These are phyloP conservation scores for Aspidiotus rigidus DNA, from an alignment of 2,888 invertebrate species.

Conservation along the genomic window DNA sequence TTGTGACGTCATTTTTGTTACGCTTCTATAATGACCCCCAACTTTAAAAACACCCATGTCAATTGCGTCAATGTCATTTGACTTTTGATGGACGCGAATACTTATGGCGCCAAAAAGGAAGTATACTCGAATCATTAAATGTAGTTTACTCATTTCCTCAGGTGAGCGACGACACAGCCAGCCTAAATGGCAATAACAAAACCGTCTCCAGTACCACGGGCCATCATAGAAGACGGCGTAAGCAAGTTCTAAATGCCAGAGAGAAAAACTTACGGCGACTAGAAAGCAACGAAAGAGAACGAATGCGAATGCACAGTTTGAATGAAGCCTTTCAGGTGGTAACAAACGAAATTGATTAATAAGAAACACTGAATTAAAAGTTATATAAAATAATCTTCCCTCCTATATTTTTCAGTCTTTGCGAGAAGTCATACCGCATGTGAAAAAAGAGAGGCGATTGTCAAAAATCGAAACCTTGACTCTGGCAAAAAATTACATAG, in stretches of 20 bases:
- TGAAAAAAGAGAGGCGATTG: slow-evolving; percentile 64
- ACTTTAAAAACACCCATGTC: no score
- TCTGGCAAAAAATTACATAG: slow-evolving; percentile 72
- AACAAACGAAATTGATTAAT: no score
- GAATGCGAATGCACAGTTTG: slow-evolving; percentile 70
- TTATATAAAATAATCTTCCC: not conserved
- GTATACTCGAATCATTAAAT: no score
- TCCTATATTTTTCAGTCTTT: slow-evolving; percentile 49
- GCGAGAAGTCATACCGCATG: slow-evolving; percentile 68
- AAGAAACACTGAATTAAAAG: not conserved
- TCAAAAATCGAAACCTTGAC: slow-evolving; percentile 73
- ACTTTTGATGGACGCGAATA: no score
- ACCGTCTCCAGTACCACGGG: slow-evolving; percentile 41
- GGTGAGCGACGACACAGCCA: slow-evolving; percentile 40
- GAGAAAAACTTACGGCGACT: slow-evolving; percentile 63
- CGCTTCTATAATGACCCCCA: no score
- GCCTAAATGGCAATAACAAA: slow-evolving; percentile 37
- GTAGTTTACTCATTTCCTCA: slow-evolving; percentile 15
- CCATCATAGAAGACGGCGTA: slow-evolving; percentile 47
- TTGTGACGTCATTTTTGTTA: no score
- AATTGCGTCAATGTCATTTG: no score
- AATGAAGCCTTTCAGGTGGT: slow-evolving; percentile 68
- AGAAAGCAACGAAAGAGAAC: slow-evolving; percentile 68
- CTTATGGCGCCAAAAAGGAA: no score
- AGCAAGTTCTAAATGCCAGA: slow-evolving; percentile 54